Evolutionary conservation across 2,888 invertebrate species (phyloP).

Genomic region (Tachina fera): DNA sequence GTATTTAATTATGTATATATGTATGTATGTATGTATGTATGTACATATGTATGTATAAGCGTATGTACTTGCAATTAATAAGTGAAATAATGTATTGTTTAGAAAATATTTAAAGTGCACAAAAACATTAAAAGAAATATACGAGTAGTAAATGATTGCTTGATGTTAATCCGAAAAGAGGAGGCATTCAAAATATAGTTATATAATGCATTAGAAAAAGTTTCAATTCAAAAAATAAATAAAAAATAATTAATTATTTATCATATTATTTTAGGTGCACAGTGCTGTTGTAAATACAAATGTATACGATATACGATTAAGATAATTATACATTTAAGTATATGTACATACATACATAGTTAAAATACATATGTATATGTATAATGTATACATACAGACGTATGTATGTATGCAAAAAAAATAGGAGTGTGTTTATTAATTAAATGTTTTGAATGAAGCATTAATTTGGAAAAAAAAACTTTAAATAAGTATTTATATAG

Average conservation of each 20-base stretch:
- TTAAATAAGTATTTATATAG: conserved; percentile 1
- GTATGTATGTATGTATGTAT: background rate
- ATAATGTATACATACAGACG: conserved; percentile 21
- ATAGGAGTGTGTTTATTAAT: background rate
- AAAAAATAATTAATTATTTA: conserved; percentile 3
- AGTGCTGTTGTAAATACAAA: conserved; percentile 44
- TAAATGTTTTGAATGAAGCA: conserved; percentile 43
- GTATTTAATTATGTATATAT: background rate
- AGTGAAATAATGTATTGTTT: conserved; percentile 51
- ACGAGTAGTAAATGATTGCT: conserved; percentile 6
- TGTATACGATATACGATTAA: background rate
- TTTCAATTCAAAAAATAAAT: conserved; percentile 10
- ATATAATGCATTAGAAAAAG: background rate
- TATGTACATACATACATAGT: conserved; percentile 1
- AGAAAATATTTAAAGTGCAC: conserved; percentile 45
- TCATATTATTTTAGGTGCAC: conserved; percentile 47
- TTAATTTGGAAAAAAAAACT: conserved; percentile 19
- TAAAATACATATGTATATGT: conserved; percentile 8
- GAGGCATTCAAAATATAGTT: conserved; percentile 45
- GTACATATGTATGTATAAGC: background rate
- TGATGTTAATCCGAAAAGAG: conserved; percentile 48
- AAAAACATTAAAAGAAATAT: conserved; percentile 19
- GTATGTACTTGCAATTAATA: conserved; percentile 8
- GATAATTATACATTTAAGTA: conserved; percentile 1
- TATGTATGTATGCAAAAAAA: conserved; percentile 1